Conservation (phyloP, 2,888 invertebrate genomes). For the Nephrocerus scutellatus region DNA sequence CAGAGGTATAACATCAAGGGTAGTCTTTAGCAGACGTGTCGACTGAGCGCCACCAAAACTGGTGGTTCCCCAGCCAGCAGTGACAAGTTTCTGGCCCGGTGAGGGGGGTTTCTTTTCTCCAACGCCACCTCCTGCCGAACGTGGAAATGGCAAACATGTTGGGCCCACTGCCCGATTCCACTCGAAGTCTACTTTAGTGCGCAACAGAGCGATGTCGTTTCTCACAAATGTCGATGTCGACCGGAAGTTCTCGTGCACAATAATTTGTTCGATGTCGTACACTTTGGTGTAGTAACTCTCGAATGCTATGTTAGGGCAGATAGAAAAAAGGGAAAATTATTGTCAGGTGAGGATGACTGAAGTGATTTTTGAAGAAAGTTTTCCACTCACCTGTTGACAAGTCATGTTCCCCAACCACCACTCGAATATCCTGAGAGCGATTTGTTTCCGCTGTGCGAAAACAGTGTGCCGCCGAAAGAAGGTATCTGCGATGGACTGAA, state of each 20-base stretch:
- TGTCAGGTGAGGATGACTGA: not conserved
- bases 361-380: not conserved
- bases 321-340: not conserved
- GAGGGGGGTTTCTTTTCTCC: slow-evolving; percentile 24
- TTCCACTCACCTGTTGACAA: slow-evolving; percentile 39
- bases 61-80: slow-evolving; percentile 54
- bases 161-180: slow-evolving; percentile 54
- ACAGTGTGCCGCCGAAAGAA: slow-evolving; percentile 54
- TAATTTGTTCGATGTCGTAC: slow-evolving; percentile 40
- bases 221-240: slow-evolving; percentile 26
- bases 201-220: slow-evolving; percentile 54
- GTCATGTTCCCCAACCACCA: slow-evolving; percentile 54
- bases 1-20: slow-evolving; percentile 48
- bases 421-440: slow-evolving; percentile 33
- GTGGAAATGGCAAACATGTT: slow-evolving; percentile 52
- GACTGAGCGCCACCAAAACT: slow-evolving; percentile 51
- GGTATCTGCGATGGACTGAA: slow-evolving; percentile 46
- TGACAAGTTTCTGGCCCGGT: slow-evolving; percentile 46
- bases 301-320: slow-evolving; percentile 22
- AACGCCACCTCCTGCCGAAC: slow-evolving; percentile 5
- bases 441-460: slow-evolving; percentile 30
- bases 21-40: slow-evolving; percentile 49
- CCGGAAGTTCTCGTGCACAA: slow-evolving; percentile 47
- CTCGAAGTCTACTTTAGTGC: slow-evolving; percentile 43
- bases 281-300: slow-evolving; percentile 46